Base-by-base conservation (phyloP, 2,797 vertebrate species). In the Lacerta bilineata region DNA sequence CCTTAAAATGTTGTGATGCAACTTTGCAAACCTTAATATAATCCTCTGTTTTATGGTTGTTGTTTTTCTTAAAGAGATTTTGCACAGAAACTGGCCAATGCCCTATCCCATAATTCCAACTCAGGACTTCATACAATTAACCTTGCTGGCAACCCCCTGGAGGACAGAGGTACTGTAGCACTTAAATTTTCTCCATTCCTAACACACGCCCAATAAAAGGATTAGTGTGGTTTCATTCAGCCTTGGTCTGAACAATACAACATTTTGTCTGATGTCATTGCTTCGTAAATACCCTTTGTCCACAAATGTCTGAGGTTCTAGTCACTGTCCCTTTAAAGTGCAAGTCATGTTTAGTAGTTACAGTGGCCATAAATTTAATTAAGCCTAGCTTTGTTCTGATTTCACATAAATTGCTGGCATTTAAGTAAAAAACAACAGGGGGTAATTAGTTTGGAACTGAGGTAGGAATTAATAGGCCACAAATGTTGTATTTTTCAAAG, bases 41-140 rank as follows among this genome's bases (percentile, higher is more conserved):
- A 71, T 59, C 90, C 33, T 71, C 74, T 92, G 50, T 83, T 9
- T 55, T 55, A 2, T 55, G 50, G 50, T 55, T 20, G 66, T 33
- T 92, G 66, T 85, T 90, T 86, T 94, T 86, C 87, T 29, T 85
- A 93, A 95, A 99, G 98, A 90, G 98, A 99, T 96, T 99, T 99
- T 98, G 98, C 98, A 91, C 99, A 99, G 96, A 99, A 99, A 94
- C 96, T 99, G 87, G 98, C 98, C 85, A 95, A 95, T 94, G 98
- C 98, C 89, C 97, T 99, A 90, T 97, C 98, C 79, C 98, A 98
- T 86, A 99, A 99, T 95, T 95, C 98, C 92, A 97, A 89, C 98
- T 99, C 98, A 97, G 98, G 98, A 97, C 98, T 99, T 93, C 97
- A 98, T 94, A 98, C 97, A 0, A 98, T 99, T 95, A 98, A 99